These are phyloP conservation scores for Gadopsis marmoratus DNA, from an alignment of 2,797 vertebrate genomes.

Conservation along the genomic window DNA sequence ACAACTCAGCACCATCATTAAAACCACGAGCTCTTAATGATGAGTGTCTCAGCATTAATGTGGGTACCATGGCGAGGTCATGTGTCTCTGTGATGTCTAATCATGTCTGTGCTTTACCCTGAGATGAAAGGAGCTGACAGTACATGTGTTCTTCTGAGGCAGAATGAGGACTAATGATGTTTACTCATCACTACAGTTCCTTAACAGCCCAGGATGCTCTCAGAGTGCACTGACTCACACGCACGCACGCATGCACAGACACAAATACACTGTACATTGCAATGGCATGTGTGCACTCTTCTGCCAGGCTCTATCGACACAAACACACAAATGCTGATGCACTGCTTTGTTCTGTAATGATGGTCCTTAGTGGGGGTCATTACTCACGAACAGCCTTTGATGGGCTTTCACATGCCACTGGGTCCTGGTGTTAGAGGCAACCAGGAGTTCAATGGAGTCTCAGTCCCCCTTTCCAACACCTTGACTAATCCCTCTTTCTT, in stretches of 20 bases:
- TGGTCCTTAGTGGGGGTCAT: constrained; percentile 46
- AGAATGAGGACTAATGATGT: constrained; percentile 73
- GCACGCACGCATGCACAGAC: constrained; percentile 7
- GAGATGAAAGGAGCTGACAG: constrained; percentile 70
- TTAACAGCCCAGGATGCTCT: constrained; percentile 46
- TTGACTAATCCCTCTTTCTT: constrained; percentile 61
- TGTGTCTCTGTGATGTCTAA: constrained; percentile 74
- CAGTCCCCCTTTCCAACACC: constrained; percentile 25
- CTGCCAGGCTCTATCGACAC: neutral
- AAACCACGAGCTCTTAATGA: constrained; percentile 58
- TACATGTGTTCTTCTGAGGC: constrained; percentile 66
- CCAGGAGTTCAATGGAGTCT: constrained; percentile 61
- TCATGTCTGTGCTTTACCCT: constrained; percentile 64
- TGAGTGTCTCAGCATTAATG: constrained; percentile 61
- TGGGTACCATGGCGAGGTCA: constrained; percentile 66
- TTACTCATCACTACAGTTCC: constrained; percentile 56
- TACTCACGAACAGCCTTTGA: constrained; percentile 60
- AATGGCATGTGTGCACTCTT: neutral
- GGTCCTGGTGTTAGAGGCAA: constrained; percentile 59
- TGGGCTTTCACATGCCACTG: constrained; percentile 54
- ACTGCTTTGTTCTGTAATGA: constrained; percentile 52
- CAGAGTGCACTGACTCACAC: constrained; percentile 24
- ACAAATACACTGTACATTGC: constrained; percentile 16
- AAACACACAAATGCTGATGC: constrained; percentile 27
- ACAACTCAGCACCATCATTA: constrained; percentile 50